Percentiles rank a stretch among this genome's conserved stretches.
These are phyloP conservation scores for Tragelaphus oryx DNA, from an alignment of 2,797 vertebrate genomes.

Conservation along the genomic window DNA sequence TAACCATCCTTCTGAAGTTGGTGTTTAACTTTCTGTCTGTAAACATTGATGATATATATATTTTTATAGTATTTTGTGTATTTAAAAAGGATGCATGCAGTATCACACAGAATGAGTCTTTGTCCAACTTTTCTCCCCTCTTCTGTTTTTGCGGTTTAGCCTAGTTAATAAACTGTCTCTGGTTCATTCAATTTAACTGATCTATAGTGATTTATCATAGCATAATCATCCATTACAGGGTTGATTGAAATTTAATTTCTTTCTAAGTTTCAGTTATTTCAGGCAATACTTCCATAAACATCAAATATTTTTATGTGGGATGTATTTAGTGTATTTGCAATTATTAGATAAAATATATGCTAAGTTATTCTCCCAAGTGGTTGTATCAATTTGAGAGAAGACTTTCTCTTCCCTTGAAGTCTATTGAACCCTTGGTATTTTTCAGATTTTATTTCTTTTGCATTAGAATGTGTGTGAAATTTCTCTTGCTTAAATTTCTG, in stretches of 20 bases:
- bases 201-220: neutral
- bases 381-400: neutral
- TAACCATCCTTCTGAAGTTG: neutral
- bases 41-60: neutral
- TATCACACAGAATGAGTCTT: neutral
- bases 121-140: neutral
- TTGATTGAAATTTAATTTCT: neutral
- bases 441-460: neutral
- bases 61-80: neutral
- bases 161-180: neutral
- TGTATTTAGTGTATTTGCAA: neutral
- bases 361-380: neutral
- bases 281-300: neutral
- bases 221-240: neutral
- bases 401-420: neutral
- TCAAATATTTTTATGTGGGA: neutral
- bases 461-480: neutral
- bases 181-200: neutral
- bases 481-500: neutral
- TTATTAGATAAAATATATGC: neutral
- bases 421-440: neutral
- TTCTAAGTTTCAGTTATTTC: neutral
- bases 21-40: neutral
- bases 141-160: slow-evolving; percentile 22
- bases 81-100: neutral